Conservation (phyloP, 2,888 invertebrate species). For the Penaeus monodon region DNA sequence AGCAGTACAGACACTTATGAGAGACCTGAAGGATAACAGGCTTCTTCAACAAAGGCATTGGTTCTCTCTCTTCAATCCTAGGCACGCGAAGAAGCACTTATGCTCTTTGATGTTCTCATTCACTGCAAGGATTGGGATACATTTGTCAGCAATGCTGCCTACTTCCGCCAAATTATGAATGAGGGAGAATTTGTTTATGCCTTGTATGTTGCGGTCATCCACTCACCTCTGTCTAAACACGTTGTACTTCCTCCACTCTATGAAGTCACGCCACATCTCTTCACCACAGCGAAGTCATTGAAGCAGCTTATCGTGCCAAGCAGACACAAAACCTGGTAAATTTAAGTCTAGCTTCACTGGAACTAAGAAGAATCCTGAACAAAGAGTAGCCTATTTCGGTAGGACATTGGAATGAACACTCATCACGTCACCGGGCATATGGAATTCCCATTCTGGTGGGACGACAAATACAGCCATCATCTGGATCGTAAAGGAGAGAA, state of each 20-base stretch:
- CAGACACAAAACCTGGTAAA: slow-evolving; percentile 66
- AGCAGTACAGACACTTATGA: slow-evolving; percentile 16
- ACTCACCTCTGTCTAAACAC: slow-evolving; percentile 70
- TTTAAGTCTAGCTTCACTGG: slow-evolving; percentile 67
- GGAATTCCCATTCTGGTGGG: slow-evolving; percentile 64
- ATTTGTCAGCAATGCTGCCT: slow-evolving; percentile 65
- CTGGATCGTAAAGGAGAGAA: slow-evolving; percentile 68
- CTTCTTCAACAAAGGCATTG: slow-evolving; percentile 24
- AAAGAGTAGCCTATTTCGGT: slow-evolving; percentile 79
- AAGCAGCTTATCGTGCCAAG: slow-evolving; percentile 70
- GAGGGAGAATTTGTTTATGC: slow-evolving; percentile 78
- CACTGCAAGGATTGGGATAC: slow-evolving; percentile 65
- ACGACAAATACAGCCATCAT: slow-evolving; percentile 35
- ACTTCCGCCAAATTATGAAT: slow-evolving; percentile 72
- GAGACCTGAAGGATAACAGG: slow-evolving; percentile 19
- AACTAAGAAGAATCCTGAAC: slow-evolving; percentile 73
- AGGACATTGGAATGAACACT: slow-evolving; percentile 79
- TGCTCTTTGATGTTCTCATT: slow-evolving; percentile 65
- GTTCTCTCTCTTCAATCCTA: slow-evolving; percentile 66
- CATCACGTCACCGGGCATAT: slow-evolving; percentile 72
- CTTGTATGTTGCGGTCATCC: slow-evolving; percentile 75
- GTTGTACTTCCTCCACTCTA: slow-evolving; percentile 78
- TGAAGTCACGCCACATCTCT: slow-evolving; percentile 78
- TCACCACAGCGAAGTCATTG: slow-evolving; percentile 76
- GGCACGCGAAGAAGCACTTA: slow-evolving; percentile 65